These are phyloP conservation scores for Drosophila gaucha DNA, from an alignment of 2,888 invertebrate genomes.

Conservation along the genomic window DNA sequence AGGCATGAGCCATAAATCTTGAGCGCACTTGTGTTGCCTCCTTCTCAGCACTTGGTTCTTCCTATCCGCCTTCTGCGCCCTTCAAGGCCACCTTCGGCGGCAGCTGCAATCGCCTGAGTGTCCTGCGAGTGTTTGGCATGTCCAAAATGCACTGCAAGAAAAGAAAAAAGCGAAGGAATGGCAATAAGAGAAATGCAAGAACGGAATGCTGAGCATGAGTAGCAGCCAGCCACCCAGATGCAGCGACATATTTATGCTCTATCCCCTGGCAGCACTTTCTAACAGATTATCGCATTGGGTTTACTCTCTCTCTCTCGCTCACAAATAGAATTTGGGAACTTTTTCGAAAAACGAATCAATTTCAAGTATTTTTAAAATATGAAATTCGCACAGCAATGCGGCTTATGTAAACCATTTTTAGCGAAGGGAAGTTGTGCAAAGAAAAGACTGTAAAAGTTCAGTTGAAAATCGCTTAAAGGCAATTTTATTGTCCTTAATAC, in stretches of 20 bases:
- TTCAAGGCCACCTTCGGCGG: constrained; percentile 21
- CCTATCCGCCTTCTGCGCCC: not conserved
- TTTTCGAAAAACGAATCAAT: constrained; percentile 22
- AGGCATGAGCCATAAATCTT: constrained; percentile 72
- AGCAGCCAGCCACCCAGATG: constrained; percentile 15
- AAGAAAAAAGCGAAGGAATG: not conserved
- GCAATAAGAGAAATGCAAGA: constrained; percentile 23
- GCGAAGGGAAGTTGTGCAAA: not conserved
- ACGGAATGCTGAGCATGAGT: constrained; percentile 15
- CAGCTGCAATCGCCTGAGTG: constrained; percentile 68
- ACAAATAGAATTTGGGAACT: constrained; percentile 5
- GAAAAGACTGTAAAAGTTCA: not conserved
- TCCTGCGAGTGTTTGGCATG: constrained; percentile 65
- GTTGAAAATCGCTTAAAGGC: not conserved
- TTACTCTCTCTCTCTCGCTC: not conserved
- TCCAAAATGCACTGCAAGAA: constrained; percentile 70
- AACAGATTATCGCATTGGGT: constrained; percentile 27
- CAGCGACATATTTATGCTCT: constrained; percentile 60
- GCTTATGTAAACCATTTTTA: not conserved
- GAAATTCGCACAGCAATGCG: not conserved
- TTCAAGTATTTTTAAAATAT: constrained; percentile 13
- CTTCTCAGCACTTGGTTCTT: not conserved
- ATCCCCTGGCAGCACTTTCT: constrained; percentile 35
- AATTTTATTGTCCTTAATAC: constrained; percentile 1
- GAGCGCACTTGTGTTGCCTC: constrained; percentile 63